Evolutionary conservation across 1,140 invertebrate genomes (phyloP), one percentile per base, ranked within the genome.

Genomic region (Ctenoplectra terminalis): DNA sequence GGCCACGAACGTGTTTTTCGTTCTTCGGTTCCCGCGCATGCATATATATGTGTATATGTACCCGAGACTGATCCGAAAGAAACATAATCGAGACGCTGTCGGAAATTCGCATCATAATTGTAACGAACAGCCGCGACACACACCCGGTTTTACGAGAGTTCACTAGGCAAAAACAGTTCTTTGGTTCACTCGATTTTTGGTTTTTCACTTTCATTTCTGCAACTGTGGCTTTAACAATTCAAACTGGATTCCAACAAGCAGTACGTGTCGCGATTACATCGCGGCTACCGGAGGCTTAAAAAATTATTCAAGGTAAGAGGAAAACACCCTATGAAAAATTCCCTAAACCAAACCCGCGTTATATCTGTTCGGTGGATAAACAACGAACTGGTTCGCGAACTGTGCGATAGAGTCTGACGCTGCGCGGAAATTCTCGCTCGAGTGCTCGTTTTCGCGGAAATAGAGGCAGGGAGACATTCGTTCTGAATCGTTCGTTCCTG

Each of bases 161-260:
- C 37, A 73, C 37, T 46, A 63, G 11, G 23, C 6, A 40, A 40
- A 67, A 46, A 46, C 34, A 43, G 66, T 80, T 71, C 54, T 76
- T 61, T 20, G 52, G 43, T 87, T 75, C 66, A 31, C 73, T 77
- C 81, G 77, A 64, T 46, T 83, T 84, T 89, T 64, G 73, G 81
- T 86, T 87, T 74, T 81, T 85, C 69, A 77, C 77, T 72, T 90
- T 85, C 63, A 67, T 89, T 86, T 80, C 54, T 75, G 87, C 84
- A 92, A 92, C 88, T 90, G 92, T 93, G 92, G 91, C 91, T 93
- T 91, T 90, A 92, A 93, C 89, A 90, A 92, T 86, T 92, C 93
- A 94, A 94, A 91, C 93, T 94, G 93, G 93, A 94, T 93, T 93
- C 93, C 93, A 94, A 93, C 90, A 93, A 94, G 91, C 93, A 93